phyloP scores from a whole-genome alignment of 2,888 invertebrate genomes.

The Epirrhoe alternata region DNA sequence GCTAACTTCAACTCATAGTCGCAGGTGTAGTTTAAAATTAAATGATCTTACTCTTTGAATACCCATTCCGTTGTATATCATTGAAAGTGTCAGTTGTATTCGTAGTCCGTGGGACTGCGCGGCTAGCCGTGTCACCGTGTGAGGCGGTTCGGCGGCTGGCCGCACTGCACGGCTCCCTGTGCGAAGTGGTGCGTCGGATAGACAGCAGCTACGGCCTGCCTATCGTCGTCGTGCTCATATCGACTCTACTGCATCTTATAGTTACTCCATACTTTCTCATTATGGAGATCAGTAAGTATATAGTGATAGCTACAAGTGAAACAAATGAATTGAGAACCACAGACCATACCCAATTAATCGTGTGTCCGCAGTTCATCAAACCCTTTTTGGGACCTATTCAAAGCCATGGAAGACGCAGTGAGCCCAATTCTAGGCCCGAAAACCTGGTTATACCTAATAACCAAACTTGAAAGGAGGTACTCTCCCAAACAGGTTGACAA shows the following conservation, averaged over 20 bases:
- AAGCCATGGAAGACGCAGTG: too few species aligned
- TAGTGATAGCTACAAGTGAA: background rate
- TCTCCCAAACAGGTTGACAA: too few species aligned
- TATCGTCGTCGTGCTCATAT: conserved; percentile 81
- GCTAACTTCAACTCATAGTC: too few species aligned
- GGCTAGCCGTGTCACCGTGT: conserved; percentile 67
- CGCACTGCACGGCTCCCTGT: conserved; percentile 79
- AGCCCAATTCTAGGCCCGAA: too few species aligned
- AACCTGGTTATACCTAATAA: too few species aligned
- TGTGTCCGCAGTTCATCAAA: too few species aligned
- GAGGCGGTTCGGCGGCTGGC: conserved; percentile 79
- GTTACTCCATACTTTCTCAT: conserved; percentile 87
- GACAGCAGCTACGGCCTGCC: conserved; percentile 84
- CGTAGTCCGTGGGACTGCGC: conserved; percentile 65
- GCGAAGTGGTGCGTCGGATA: conserved; percentile 79
- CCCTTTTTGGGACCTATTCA: too few species aligned
- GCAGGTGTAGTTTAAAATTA: too few species aligned
- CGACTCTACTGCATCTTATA: conserved; percentile 85
- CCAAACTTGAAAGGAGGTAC: too few species aligned
- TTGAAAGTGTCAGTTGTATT: conserved; percentile 9
- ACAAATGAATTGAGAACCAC: background rate
- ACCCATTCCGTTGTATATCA: background rate
- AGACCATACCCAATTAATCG: too few species aligned
- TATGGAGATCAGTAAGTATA: conserved; percentile 78
- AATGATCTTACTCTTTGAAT: too few species aligned